Evolutionary conservation across 2,888 invertebrate genomes (phyloP), one percentile per base, ranked within the genome.

Genomic region (Steinernema carpocapsae): DNA sequence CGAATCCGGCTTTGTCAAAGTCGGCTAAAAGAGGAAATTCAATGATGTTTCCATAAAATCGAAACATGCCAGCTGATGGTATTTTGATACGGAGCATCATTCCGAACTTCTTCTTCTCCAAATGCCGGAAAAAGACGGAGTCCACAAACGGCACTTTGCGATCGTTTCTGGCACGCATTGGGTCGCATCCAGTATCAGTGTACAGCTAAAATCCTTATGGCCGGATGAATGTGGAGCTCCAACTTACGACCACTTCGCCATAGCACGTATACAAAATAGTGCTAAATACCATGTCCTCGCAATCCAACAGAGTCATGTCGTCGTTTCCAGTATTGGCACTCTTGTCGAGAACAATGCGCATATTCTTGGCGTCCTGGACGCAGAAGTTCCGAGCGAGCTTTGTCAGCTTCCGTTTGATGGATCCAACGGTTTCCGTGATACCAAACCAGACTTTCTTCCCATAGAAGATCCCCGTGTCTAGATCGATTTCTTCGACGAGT

Each of bases 71-170:
- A 29, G 70, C 64, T 1, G 79, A 76, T 19, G 85, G 85, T 0
- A 85, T 72, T 10, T 77, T 71, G 17, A 85, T 76, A 37, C 73
- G 76, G 19, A 84, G 26, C 1, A 72, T 29, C 1, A 77, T 76
- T 12, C 82, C 78, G 64, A 81, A 85, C 76, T 81, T 80, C 71
- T 80, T 80, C 43, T 81, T 76, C 32, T 84, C 85, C 14, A 85
- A 70, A 46, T 82, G 79, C 17, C 78, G 32, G 74, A 75, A 83
- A 82, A 84, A 81, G 10, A 64, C 26, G 1, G 82, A 78, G 26
- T 80, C 78, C 24, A 74, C 71, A 48, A 81, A 81, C 2, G 37
- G 22, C n/a, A 64, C 26, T 17, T 22, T 45, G 19, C 78, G 59
- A 59, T 78, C 78, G 10, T 37, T 37, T 22, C 59, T 43, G 3